phyloP scores from a whole-genome alignment of 2,113 vertebrate genomes.

The Trochalopteron elliotii region DNA sequence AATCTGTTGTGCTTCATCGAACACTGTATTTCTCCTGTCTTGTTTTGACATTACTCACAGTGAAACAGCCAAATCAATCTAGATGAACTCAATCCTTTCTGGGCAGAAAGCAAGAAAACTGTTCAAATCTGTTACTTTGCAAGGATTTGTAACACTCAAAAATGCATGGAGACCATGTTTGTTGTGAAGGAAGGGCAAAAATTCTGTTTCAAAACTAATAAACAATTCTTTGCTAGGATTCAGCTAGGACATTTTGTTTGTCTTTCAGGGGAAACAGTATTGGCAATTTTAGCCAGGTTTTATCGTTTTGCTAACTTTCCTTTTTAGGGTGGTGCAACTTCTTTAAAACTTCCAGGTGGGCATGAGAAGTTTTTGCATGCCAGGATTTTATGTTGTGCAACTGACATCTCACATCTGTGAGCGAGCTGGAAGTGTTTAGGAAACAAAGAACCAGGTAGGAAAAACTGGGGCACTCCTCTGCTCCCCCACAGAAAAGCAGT shows the following conservation, averaged over 20 bases:
- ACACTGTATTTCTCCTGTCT: constrained; percentile 29
- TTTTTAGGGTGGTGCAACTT: not conserved
- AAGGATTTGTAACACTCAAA: not conserved
- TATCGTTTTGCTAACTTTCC: not conserved
- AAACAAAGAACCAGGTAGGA: not conserved
- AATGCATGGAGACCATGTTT: not conserved
- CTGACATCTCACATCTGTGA: not conserved
- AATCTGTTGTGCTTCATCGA: constrained; percentile 59
- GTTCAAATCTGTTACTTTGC: not conserved
- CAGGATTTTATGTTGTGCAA: not conserved
- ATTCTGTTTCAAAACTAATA: not conserved
- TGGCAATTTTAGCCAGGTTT: not conserved
- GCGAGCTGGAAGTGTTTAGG: not conserved
- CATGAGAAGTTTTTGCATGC: not conserved
- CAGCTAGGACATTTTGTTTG: not conserved
- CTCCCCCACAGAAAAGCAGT: not conserved
- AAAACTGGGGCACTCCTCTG: not conserved
- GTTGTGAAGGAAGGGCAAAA: not conserved
- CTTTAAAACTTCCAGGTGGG: not conserved
- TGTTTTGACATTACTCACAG: constrained; percentile 56
- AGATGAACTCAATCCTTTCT: constrained; percentile 24
- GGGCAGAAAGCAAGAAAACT: not conserved
- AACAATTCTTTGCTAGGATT: not conserved
- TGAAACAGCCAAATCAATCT: constrained; percentile 31
- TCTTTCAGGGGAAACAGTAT: not conserved